Evolutionary conservation across 2,888 invertebrate genomes (phyloP), one percentile per base, ranked within the genome.

Genomic region (Acanthacorydalis orientalis): DNA sequence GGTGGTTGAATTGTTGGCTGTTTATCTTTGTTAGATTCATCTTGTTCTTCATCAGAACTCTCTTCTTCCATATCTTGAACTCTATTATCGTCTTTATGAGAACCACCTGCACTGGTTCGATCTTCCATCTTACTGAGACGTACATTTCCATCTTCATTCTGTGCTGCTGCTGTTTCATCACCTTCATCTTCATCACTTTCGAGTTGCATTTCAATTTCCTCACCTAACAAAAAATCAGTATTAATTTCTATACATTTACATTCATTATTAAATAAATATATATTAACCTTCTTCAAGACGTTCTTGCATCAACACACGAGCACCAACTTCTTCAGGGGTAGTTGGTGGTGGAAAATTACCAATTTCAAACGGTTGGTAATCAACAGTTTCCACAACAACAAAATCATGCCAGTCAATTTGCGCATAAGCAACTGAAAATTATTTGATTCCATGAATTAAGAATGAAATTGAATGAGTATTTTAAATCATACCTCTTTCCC

Each of bases 331-430:
- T 53, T 92, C 85, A 0, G 96, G 95, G 6, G 92, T 96, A 0
- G 96, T 97, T 0, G 96, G 97, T 2, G 96, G 91, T 1, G 96
- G 96, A 60, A 96, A 91, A 61, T 93, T 90, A 1, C 93, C 92
- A 10, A 84, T 82, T 68, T 99, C 98, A 57, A 89, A 90, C 0
- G 91, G 88, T 56, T 95, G 93, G 64, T 97, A 99, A 65, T 99
- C 98, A 0, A 99, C 97, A 0, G 97, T 97, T 69, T 99, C 98
- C 0, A 99, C 98, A 0, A 99, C 97, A 1, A 98, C 97, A 66
- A 99, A 99, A 66, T 98, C 97, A 63, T 99, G 98, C 98, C 98
- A 99, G 64, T 99, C 98, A 52, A 98, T 96, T 59, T 92, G 92
- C 0, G 96, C 95, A 63, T 98, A 98, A 0, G 89, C 89, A 31